These are phyloP conservation scores for Prolemur simus DNA, from an alignment of 2,113 vertebrate genomes.

Conservation along the genomic window DNA sequence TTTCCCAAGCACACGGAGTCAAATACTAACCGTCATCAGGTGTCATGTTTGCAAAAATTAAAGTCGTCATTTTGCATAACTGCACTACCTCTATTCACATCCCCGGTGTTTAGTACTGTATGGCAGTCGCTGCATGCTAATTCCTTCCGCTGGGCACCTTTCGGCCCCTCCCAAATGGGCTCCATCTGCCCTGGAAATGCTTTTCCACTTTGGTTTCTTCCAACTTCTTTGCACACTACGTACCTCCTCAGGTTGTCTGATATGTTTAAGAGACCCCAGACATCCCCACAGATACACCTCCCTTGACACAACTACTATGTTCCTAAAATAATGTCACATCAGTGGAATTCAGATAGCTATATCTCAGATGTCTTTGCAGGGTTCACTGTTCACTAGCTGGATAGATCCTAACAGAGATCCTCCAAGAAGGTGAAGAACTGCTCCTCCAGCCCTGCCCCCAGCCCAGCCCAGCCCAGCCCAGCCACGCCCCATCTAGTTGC, in stretches of 20 bases:
- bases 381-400: not conserved
- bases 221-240: conserved; percentile 15
- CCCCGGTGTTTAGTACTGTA: not conserved
- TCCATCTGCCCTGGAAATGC: not conserved
- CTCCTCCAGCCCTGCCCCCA: not conserved
- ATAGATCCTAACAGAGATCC: not conserved
- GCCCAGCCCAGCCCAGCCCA: not conserved
- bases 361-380: not conserved
- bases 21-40: conserved; percentile 22
- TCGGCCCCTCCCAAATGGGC: not conserved
- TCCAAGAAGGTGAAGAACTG: not conserved
- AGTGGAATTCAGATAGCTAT: not conserved
- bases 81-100: not conserved
- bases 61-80: not conserved
- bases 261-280: not conserved
- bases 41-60: not conserved
- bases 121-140: not conserved
- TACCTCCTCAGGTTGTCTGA: not conserved
- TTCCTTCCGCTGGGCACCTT: not conserved
- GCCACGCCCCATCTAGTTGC: not conserved
- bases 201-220: not conserved
- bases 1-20: not conserved
- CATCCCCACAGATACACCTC: not conserved
- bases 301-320: not conserved
- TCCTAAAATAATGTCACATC: not conserved